These are phyloP conservation scores for Cichlasoma orientale DNA, from an alignment of 2,797 vertebrate species.

Conservation along the genomic window DNA sequence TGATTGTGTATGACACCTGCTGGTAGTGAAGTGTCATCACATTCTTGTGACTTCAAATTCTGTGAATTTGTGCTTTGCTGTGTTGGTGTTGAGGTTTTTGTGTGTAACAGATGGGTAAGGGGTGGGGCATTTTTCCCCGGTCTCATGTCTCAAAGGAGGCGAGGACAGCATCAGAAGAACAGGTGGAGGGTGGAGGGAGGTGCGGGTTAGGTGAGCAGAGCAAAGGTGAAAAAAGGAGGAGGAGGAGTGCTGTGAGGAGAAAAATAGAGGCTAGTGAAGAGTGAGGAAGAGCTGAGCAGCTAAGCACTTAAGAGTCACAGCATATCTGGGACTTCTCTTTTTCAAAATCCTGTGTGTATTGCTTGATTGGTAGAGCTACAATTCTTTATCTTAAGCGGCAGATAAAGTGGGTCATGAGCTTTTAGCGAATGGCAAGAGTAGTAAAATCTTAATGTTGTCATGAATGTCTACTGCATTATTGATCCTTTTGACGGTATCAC, in stretches of 20 bases:
- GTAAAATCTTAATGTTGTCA: not conserved
- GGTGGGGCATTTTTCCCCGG: constrained; percentile 18
- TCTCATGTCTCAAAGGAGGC: constrained; percentile 55
- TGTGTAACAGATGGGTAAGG: constrained; percentile 54
- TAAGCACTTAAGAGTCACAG: not conserved
- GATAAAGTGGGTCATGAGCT: not conserved
- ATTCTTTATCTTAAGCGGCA: not conserved
- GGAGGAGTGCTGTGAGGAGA: not conserved
- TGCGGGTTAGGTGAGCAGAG: not conserved
- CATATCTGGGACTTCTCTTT: not conserved
- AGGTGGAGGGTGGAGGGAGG: not conserved
- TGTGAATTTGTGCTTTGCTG: not conserved
- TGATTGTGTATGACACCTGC: constrained; percentile 60
- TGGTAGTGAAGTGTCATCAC: constrained; percentile 41
- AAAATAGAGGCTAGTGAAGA: not conserved
- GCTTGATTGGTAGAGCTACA: not conserved
- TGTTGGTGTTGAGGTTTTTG: not conserved
- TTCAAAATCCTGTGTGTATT: not conserved
- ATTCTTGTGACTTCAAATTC: not conserved
- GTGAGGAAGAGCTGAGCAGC: not conserved
- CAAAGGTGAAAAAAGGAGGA: not conserved
- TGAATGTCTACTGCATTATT: not conserved
- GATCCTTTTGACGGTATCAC: not conserved
- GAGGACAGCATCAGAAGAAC: constrained; percentile 30
- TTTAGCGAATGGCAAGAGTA: not conserved